Conservation (phyloP, 2,888 invertebrate species). For the Oxyteleia sp. region DNA sequence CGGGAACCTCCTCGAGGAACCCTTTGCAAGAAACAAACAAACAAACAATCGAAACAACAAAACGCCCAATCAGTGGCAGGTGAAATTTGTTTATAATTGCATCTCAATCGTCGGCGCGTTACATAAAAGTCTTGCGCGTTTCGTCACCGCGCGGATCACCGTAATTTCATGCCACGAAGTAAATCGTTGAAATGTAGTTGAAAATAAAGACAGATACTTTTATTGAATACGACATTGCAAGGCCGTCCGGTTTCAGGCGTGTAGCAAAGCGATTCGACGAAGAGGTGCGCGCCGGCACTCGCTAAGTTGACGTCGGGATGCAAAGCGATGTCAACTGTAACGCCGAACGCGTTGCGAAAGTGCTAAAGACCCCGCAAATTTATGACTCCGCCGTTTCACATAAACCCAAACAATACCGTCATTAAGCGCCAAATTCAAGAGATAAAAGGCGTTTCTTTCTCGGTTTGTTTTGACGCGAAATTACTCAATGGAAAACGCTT, state of each 20-base stretch:
- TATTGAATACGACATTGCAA: conserved; percentile 68
- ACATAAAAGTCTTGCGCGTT: conserved; percentile 21
- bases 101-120: conserved; percentile 12
- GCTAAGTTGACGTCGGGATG: conserved; percentile 28
- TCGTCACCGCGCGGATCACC: conserved; percentile 23
- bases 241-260: conserved; percentile 60
- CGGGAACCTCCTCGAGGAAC: too few relatives aligned
- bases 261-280: conserved; percentile 24
- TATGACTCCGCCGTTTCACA: conserved; percentile 8
- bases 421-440: conserved; percentile 26
- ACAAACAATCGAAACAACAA: neutral
- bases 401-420: conserved; percentile 40
- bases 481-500: conserved; percentile 27
- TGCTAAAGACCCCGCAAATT: conserved; percentile 24
- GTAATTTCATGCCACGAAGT: conserved; percentile 49
- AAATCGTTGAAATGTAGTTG: conserved; percentile 56
- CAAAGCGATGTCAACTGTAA: conserved; percentile 57
- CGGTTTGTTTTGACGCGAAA: conserved; percentile 37
- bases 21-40: conserved; percentile 4
- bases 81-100: conserved; percentile 23
- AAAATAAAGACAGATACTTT: conserved; percentile 60
- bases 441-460: conserved; percentile 5
- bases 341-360: conserved; percentile 54
- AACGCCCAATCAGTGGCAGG: neutral
- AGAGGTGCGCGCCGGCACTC: conserved; percentile 2